A percentile compares a stretch with the other conserved stretches of the same genome.
Evolutionary conservation across 2,888 invertebrate species (phyloP).

Genomic region (Drosophila leonis): DNA sequence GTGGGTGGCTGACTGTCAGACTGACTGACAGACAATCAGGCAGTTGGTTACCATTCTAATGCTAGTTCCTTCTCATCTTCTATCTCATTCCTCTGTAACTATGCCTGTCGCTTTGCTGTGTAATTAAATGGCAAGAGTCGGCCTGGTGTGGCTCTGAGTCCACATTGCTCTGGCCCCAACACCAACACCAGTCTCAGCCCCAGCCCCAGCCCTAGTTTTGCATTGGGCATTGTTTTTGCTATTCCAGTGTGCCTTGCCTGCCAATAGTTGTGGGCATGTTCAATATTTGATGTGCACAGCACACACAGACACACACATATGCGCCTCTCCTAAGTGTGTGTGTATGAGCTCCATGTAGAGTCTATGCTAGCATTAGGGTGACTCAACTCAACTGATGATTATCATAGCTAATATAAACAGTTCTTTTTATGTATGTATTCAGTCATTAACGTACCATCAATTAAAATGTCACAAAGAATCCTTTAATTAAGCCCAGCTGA

Average conservation of each 20-base stretch:
- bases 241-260: slow-evolving; percentile 28
- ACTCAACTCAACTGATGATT: slow-evolving; percentile 44
- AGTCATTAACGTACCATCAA: slow-evolving; percentile 34
- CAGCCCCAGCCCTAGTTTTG: slow-evolving; percentile 44
- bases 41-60: slow-evolving; percentile 47
- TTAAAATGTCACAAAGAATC: slow-evolving; percentile 27
- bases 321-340: slow-evolving; percentile 1
- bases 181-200: slow-evolving; percentile 34
- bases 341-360: slow-evolving; percentile 13
- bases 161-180: slow-evolving; percentile 19
- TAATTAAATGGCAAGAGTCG: slow-evolving; percentile 56
- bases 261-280: slow-evolving; percentile 76
- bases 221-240: slow-evolving; percentile 45
- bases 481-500: slow-evolving; percentile 23
- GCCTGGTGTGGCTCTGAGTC: slow-evolving; percentile 9
- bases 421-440: slow-evolving; percentile 15
- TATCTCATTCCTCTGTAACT: slow-evolving; percentile 15
- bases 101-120: slow-evolving; percentile 38
- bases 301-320: background rate
- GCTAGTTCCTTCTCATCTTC: slow-evolving; percentile 3
- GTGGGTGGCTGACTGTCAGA: slow-evolving; percentile 49
- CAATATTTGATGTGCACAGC: slow-evolving; percentile 72
- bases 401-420: slow-evolving; percentile 31
- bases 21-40: slow-evolving; percentile 24
- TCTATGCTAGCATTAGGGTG: slow-evolving; percentile 50